Percentiles rank a stretch among this genome's conserved stretches.
Conservation (phyloP, 2,797 vertebrate genomes). For the Anas georgica region DNA sequence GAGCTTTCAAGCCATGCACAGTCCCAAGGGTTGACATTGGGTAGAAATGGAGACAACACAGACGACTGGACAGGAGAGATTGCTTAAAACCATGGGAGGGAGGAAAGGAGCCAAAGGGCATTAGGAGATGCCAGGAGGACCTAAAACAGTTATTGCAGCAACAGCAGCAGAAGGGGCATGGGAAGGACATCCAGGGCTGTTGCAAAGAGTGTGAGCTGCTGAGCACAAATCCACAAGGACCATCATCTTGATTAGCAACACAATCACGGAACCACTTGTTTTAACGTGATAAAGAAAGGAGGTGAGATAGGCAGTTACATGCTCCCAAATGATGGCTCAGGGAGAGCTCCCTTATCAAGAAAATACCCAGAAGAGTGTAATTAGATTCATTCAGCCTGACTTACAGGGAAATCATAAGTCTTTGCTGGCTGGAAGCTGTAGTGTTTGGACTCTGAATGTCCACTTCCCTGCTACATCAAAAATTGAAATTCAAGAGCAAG, state of each 20-base stretch:
- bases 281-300: constrained; percentile 39
- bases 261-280: constrained; percentile 30
- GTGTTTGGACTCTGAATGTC: background rate
- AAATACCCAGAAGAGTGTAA: background rate
- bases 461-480: background rate
- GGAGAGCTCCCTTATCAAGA: background rate
- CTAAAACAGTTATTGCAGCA: background rate
- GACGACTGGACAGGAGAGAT: background rate
- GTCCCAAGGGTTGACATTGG: background rate
- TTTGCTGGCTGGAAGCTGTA: background rate
- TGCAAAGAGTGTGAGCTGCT: background rate
- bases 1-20: background rate
- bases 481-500: background rate
- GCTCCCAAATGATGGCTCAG: background rate
- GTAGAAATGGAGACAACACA: background rate
- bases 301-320: constrained; percentile 32
- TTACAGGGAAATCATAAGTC: background rate
- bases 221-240: constrained; percentile 37
- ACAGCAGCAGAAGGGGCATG: background rate
- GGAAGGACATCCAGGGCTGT: background rate
- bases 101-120: background rate
- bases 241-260: constrained; percentile 47
- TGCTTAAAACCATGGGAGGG: background rate
- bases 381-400: background rate
- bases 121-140: background rate